Evolutionary conservation across 2,888 invertebrate species (phyloP), one percentile per base, ranked within the genome.

Genomic region (Ichneumoninae sp.): DNA sequence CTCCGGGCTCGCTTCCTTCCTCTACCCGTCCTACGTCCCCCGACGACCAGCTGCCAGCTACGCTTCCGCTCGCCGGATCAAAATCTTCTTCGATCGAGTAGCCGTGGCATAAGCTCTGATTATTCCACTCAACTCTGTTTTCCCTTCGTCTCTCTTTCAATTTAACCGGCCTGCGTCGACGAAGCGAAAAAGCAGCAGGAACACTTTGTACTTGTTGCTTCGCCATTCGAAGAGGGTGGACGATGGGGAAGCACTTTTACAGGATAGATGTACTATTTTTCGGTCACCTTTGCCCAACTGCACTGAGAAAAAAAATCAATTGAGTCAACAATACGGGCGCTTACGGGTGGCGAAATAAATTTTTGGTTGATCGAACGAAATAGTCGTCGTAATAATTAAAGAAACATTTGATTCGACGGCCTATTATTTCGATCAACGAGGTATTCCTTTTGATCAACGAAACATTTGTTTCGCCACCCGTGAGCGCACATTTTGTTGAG

Each of bases 1-100:
- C 78, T 73, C 73, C 84, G 47, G 52, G 82, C 80, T 81, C 84
- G 76, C 85, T 86, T 86, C 83, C 83, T 88, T 87, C 85, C 82
- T 74, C 85, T 81, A 79, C 78, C 85, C 74, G 70, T 80, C 30
- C 74, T 73, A 78, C 76, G 69, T 33, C 84, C 83, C 85, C 86
- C 83, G 83, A 26, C 57, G 75, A 81, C 84, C 71, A 30, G 54
- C 69, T 47, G 75, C 68, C 30, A 71, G 68, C 68, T 44, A 13
- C 66, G 66, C 77, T 85, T 86, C 57, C 76, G 86, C 73, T 85
- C 81, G 75, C 81, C 22, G 16, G 86, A 77, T 69, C 78, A 78
- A 69, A 87, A 86, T 85, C 83, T 44, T 83, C 85, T 80, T 77
- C 70, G 30, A 71, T 60, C n/a, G 22, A 22, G 13, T 33, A 36